phyloP scores from a whole-genome alignment of 2,797 vertebrate species.

The Bryconaethiops microstoma region DNA sequence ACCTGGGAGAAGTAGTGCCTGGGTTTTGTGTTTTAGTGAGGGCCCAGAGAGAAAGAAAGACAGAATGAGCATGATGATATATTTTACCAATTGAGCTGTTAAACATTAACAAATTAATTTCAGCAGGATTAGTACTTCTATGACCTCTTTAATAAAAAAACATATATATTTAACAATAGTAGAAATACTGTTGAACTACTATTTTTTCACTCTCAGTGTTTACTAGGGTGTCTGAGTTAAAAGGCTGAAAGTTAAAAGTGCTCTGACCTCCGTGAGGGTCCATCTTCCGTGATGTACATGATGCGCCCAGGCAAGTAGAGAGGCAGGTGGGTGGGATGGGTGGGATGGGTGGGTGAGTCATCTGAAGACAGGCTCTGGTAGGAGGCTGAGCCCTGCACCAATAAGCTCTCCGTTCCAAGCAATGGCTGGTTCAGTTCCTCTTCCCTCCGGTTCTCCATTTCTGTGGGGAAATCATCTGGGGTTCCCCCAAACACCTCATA shows the following conservation, averaged over 20 bases:
- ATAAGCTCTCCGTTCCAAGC: constrained; percentile 89
- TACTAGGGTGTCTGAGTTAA: background rate
- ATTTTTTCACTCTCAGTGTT: background rate
- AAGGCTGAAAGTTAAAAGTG: background rate
- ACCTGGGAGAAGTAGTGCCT: constrained; percentile 87
- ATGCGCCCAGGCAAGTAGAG: constrained; percentile 90
- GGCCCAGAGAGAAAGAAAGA: background rate
- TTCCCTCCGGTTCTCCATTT: constrained; percentile 86
- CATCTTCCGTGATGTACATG: constrained; percentile 88
- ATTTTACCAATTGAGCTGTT: background rate
- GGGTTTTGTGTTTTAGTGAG: background rate
- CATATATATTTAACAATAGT: background rate
- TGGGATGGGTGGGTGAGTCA: constrained; percentile 79
- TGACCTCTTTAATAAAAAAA: background rate
- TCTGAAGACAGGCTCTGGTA: constrained; percentile 84
- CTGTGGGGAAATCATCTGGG: constrained; percentile 85
- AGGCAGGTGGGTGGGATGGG: constrained; percentile 79
- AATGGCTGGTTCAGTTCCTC: constrained; percentile 85
- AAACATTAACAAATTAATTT: constrained; percentile 3
- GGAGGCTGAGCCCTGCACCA: constrained; percentile 80
- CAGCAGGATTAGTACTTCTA: background rate
- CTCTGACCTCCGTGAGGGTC: constrained; percentile 81
- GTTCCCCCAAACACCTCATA: constrained; percentile 92
- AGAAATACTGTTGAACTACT: too few relatives aligned
- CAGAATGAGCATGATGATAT: background rate